Evolutionary conservation across 2,888 invertebrate species (phyloP).

Genomic region (Caenorhabditis virilis): DNA sequence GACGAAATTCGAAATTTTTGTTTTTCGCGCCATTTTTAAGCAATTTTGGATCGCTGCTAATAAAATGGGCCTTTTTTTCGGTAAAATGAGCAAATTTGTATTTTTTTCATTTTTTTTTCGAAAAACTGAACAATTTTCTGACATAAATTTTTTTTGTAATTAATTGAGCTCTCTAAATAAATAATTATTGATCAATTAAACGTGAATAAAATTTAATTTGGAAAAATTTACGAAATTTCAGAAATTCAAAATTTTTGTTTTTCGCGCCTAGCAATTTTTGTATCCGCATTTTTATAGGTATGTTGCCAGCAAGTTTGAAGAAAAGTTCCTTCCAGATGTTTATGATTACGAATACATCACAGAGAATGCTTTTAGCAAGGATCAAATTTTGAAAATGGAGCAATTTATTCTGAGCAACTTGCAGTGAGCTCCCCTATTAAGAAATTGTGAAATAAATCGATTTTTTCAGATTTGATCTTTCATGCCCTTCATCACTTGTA

Average conservation of each 20-base stretch:
- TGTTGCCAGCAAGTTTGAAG: slow-evolving; percentile 92
- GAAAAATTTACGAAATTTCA: no score
- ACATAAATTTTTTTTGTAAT: no score
- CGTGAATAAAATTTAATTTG: slow-evolving; percentile 75
- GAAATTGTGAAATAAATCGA: not conserved
- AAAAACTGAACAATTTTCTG: no score
- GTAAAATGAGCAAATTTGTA: no score
- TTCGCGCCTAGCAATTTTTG: no score
- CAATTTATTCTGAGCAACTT: slow-evolving; percentile 33
- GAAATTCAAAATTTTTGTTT: no score
- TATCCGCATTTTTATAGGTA: slow-evolving; percentile 76
- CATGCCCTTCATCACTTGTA: slow-evolving; percentile 84
- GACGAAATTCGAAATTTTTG: no score
- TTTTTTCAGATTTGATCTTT: slow-evolving; percentile 78
- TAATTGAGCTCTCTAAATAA: no score
- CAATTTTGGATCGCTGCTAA: no score
- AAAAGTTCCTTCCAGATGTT: slow-evolving; percentile 85
- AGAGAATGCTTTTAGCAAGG: slow-evolving; percentile 82
- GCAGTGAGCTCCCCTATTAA: slow-evolving; percentile 11
- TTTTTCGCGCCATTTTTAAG: no score
- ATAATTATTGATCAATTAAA: slow-evolving; percentile 86
- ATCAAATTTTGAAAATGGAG: slow-evolving; percentile 59
- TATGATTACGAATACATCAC: slow-evolving; percentile 88
- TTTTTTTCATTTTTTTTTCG: no score
- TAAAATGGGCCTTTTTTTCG: no score